These are phyloP conservation scores for Hydrolagus affinis DNA, from an alignment of 2,113 vertebrate genomes.

Conservation along the genomic window DNA sequence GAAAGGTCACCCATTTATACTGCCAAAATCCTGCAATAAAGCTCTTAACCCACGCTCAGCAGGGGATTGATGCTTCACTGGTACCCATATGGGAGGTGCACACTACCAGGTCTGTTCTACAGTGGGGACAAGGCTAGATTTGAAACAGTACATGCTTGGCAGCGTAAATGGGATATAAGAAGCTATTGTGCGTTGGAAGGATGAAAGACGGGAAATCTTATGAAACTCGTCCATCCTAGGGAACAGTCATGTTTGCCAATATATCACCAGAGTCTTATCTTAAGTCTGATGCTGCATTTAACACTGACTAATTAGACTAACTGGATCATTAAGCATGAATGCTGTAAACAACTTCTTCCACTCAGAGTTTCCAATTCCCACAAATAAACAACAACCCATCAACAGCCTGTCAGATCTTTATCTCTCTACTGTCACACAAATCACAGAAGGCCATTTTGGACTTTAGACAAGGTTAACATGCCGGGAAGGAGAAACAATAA, in stretches of 20 bases:
- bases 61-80: not conserved
- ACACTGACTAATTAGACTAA: not conserved
- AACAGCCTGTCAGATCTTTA: not conserved
- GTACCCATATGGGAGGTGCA: not conserved
- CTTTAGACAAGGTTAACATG: not conserved
- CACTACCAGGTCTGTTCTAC: not conserved
- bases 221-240: not conserved
- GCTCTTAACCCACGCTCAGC: not conserved
- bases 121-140: not conserved
- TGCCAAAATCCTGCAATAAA: not conserved
- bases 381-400: not conserved
- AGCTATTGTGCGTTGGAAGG: not conserved
- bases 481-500: not conserved
- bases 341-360: not conserved
- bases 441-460: not conserved
- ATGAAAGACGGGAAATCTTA: too few species aligned
- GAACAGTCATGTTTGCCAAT: not conserved
- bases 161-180: not conserved
- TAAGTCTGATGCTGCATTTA: not conserved
- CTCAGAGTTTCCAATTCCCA: not conserved
- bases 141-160: not conserved
- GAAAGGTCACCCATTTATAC: not conserved
- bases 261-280: not conserved
- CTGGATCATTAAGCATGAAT: not conserved
- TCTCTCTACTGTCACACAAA: slow-evolving; percentile 13